These are phyloP conservation scores for Mandrillus leucophaeus DNA, from an alignment of 2,113 vertebrate species.

Conservation along the genomic window DNA sequence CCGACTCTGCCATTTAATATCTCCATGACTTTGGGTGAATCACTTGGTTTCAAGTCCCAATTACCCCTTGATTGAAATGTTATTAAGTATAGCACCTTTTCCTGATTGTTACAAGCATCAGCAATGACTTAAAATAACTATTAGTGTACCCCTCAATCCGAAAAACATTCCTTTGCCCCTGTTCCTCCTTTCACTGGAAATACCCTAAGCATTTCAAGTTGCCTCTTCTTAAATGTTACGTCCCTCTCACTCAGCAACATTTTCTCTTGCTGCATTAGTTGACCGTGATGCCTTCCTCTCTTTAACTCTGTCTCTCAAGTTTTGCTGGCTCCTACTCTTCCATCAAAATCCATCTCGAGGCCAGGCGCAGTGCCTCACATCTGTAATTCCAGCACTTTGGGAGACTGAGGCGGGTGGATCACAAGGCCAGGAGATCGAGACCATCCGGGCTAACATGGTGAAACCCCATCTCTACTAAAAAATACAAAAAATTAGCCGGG, in stretches of 20 bases:
- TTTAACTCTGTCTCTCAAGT: background rate
- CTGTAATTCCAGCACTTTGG: too few relatives aligned
- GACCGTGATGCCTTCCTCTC: background rate
- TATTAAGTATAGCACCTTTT: background rate
- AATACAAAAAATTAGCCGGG: too few relatives aligned
- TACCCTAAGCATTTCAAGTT: background rate
- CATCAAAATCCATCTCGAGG: background rate
- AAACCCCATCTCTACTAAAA: too few relatives aligned
- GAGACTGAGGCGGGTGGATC: too few relatives aligned
- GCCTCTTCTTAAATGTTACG: background rate
- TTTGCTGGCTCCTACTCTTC: background rate
- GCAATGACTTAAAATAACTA: background rate
- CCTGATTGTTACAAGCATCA: background rate
- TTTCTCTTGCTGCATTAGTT: background rate
- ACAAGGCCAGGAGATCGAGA: too few relatives aligned
- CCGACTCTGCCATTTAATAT: background rate
- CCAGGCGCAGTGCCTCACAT: too few relatives aligned
- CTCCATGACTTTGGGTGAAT: background rate
- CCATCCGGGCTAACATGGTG: too few relatives aligned
- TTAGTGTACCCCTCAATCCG: background rate
- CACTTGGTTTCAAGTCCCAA: background rate
- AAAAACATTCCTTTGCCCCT: background rate
- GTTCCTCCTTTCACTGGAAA: background rate
- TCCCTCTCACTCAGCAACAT: background rate
- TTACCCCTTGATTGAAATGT: constrained; percentile 16